Conservation (phyloP, 1,140 invertebrate species). For the Drosophila sp. region DNA sequence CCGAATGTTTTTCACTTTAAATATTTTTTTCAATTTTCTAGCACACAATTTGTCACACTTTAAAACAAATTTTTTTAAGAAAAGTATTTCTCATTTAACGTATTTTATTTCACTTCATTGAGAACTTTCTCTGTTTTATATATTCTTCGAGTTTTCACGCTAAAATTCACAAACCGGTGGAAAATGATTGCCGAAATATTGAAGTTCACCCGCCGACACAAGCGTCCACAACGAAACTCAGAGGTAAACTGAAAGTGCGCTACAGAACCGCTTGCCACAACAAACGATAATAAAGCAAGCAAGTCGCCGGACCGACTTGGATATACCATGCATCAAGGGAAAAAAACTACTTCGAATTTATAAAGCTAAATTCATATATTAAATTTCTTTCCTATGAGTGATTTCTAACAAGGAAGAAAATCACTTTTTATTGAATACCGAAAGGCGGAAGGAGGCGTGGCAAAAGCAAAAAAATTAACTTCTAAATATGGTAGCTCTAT, state of each 20-base stretch:
- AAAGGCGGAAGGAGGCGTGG: no score
- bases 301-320: no score
- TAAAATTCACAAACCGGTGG: slow-evolving; percentile 7
- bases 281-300: not conserved
- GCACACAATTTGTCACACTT: not conserved
- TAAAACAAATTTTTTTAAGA: not conserved
- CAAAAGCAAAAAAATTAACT: no score
- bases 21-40: not conserved
- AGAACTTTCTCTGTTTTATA: not conserved
- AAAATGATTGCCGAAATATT: not conserved
- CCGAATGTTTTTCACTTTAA: not conserved
- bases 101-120: not conserved
- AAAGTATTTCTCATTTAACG: not conserved
- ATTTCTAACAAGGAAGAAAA: no score
- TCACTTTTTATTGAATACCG: no score
- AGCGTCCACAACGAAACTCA: slow-evolving; percentile 8
- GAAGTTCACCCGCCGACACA: slow-evolving; percentile 8
- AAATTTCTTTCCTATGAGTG: no score
- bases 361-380: no score
- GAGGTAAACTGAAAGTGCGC: slow-evolving; percentile 2
- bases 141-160: slow-evolving; percentile 3
- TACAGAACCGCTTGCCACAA: slow-evolving; percentile 4
- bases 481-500: no score
- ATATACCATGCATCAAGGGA: no score
- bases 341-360: no score